Base-by-base conservation (phyloP, 2,888 invertebrate genomes). In the Conops quadrifasciatus region DNA sequence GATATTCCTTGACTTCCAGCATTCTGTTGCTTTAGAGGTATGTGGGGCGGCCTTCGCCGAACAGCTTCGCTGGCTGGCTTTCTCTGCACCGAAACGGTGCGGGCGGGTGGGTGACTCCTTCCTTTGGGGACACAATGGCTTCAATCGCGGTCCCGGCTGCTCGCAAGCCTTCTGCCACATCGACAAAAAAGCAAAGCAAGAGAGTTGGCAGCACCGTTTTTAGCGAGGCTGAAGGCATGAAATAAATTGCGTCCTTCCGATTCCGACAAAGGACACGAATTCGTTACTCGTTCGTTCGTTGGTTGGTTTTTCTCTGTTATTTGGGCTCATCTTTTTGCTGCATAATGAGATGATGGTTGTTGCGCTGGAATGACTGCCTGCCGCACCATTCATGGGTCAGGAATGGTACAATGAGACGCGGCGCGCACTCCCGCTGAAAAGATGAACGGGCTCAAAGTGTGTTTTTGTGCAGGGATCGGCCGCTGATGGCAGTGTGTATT, bases 281-380 rank as follows among this genome's bases (percentile, higher is more conserved):
- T 36, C 16, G 36, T 60, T n/a, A 16, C 43, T 43, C 21, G 36
- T 19, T 13, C 9, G 2, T 45, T 13, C 11, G n/a, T n/a, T n/a
- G n/a, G n/a, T n/a, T n/a, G n/a, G n/a, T n/a, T n/a, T n/a, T n/a
- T 62, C 13, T 43, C 26, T 26, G 26, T 16, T 58, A 58, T 62
- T 43, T 62, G 21, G 11, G 19, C 30, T 15, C 21, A 62, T 62
- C 13, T 62, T 62, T 45, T 62, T 21, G n/a, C 15, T 62, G 62
- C 45, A 62, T 62, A 62, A 62, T 62, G 62, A 62, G 62, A 62
- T 62, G 62, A 62, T n/a, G n/a, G n/a, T n/a, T n/a, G 62, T 62
- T 62, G 36, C 19, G 45, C 24, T 11, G 19, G 21, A 62, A 45
- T 24, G 45, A 21, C 43, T 9, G 26, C n/a, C n/a, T n/a, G n/a